Conservation (phyloP, 2,113 vertebrate genomes). For the Grammomys dolichurus region DNA sequence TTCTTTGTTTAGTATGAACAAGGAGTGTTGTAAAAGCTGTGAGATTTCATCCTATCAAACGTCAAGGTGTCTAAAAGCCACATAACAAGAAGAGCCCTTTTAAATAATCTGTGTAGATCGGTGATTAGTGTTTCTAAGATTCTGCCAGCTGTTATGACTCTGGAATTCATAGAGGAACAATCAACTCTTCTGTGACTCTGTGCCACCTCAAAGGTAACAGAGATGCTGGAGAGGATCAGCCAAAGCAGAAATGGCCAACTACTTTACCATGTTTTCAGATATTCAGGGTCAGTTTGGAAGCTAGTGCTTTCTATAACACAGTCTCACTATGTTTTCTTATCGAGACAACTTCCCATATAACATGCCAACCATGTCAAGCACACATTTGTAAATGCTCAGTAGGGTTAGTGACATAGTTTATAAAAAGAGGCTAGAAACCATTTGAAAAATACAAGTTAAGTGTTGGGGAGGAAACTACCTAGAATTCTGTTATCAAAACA, state of each 20-base stretch:
- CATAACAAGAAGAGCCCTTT: not conserved
- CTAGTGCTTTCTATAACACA: not conserved
- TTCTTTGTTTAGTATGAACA: not conserved
- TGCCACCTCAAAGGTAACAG: not conserved
- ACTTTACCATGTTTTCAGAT: slow-evolving; percentile 17
- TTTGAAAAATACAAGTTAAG: slow-evolving; percentile 38
- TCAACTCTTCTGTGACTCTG: not conserved
- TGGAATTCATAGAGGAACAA: not conserved
- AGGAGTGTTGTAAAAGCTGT: not conserved
- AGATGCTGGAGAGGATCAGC: not conserved
- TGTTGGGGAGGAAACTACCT: not conserved
- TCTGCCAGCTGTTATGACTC: not conserved
- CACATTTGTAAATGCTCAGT: not conserved
- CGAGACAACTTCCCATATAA: not conserved
- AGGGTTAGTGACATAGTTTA: slow-evolving; percentile 11
- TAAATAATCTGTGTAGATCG: not conserved
- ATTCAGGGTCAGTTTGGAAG: not conserved
- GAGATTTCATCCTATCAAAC: not conserved
- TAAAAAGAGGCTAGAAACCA: not conserved
- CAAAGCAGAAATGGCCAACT: not conserved
- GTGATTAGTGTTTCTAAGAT: slow-evolving; percentile 34
- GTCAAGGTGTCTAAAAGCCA: not conserved
- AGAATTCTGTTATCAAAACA: not conserved
- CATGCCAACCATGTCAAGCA: not conserved
- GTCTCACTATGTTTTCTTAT: not conserved